Evolutionary conservation across 35 echinoderm and acorn worm genomes (phyloP), one percentile per base, ranked within the genome.

Genomic region (Anneissia japonica): DNA sequence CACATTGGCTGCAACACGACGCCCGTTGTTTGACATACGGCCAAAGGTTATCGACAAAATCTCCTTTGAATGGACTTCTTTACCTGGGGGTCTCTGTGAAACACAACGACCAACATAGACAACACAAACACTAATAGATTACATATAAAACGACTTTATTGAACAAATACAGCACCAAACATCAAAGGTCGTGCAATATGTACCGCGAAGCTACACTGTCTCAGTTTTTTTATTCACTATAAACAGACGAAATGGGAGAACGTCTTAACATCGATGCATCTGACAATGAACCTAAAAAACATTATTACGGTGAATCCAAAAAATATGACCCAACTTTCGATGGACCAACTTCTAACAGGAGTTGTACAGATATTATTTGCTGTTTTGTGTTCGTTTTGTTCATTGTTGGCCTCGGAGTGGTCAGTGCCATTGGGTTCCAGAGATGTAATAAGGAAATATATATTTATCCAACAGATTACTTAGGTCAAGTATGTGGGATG

Each of bases 321-420:
- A 38, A 37, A 6, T 90, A 93, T 36, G 91, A 93, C 34, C 94
- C 94, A 3, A 87, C 64, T 13, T 97, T 97, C 45, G 74, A 90
- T 10, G 94, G 94, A 38, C 94, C 94, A 14, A 88, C 88, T 55
- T 43, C 74, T 23, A 93, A 97, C 3, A 93, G 96, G 5, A 82
- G 96, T 56, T 99, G 96, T 81, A 99, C 96, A 31, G 96, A 99
- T 85, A 51, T 99, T 5, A 91, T 94, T 31, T 99, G 96, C 37
- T 94, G 91, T 83, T 35, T 99, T 0, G 89, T 99, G 26, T 99
- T 99, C 45, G 35, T 87, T 37, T 83, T 83, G 6, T 93, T 94
- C 80, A 46, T 93, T 46, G 82, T 72, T 0, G 96, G 91, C 9
- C 77, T 91, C 36, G 96, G 77, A 23, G 43, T 78, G 40, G 80